Conservation (phyloP, 2,888 invertebrate species). For the Sesamia inferens region DNA sequence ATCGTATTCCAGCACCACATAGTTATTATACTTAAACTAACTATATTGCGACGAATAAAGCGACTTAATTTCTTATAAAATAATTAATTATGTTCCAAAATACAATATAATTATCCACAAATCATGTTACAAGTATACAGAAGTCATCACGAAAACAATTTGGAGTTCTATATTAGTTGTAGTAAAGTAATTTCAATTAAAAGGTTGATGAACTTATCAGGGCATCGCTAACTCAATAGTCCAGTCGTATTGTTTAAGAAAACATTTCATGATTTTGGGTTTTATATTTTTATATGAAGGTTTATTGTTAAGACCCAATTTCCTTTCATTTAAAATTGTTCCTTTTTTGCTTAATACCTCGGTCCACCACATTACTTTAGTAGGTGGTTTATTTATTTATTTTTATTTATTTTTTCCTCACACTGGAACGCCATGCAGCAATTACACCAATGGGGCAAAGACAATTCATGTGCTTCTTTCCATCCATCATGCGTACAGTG, state of each 20-base stretch:
- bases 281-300: conserved; percentile 2
- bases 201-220: conserved; percentile 21
- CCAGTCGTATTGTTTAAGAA: conserved; percentile 11
- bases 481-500: too few species aligned
- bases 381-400: too few species aligned
- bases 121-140: conserved; percentile 4
- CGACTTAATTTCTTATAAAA: too few species aligned
- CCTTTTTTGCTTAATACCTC: background rate
- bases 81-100: too few species aligned
- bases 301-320: conserved; percentile 1
- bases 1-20: too few species aligned
- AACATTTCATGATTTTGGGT: background rate
- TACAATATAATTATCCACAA: background rate
- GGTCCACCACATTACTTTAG: background rate
- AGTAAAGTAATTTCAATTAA: conserved; percentile 25
- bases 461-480: too few species aligned
- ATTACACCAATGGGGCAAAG: too few species aligned
- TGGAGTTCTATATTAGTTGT: conserved; percentile 22
- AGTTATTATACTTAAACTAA: too few species aligned
- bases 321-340: background rate
- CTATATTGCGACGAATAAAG: too few species aligned
- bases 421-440: too few species aligned
- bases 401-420: too few species aligned
- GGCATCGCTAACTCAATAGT: conserved; percentile 14
- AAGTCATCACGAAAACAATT: conserved; percentile 19